Evolutionary conservation across 2,888 invertebrate species (phyloP).

Genomic region (Empis livida): DNA sequence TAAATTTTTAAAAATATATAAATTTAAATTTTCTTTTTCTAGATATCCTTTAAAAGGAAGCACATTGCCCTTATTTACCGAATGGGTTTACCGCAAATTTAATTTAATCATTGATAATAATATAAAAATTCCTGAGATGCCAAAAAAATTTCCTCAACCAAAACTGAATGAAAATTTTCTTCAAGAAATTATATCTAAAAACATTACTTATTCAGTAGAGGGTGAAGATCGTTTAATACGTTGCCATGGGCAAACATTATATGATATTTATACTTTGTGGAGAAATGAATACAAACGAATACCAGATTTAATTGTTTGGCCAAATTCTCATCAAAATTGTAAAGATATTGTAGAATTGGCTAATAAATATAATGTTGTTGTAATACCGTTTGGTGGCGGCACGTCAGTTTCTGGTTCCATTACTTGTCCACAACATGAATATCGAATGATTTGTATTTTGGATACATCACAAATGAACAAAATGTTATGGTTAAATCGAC

Average conservation of each 20-base stretch:
- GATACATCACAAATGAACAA: conserved; percentile 95
- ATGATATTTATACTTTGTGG: conserved; percentile 72
- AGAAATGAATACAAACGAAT: conserved; percentile 65
- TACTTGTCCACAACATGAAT: conserved; percentile 67
- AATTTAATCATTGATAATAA: conserved; percentile 44
- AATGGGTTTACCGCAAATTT: conserved; percentile 66
- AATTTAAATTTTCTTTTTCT: conserved; percentile 5
- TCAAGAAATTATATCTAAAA: conserved; percentile 40
- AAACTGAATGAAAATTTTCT: conserved; percentile 47
- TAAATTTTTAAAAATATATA: too few species aligned
- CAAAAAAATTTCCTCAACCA: conserved; percentile 52
- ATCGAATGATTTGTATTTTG: conserved; percentile 69
- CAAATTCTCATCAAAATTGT: conserved; percentile 74
- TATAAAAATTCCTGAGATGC: conserved; percentile 40
- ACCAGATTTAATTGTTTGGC: conserved; percentile 92
- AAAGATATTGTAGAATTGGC: conserved; percentile 67
- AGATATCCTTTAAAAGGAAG: conserved; percentile 64
- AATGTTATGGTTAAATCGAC: conserved; percentile 83
- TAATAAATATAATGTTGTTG: conserved; percentile 55
- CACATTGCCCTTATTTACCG: conserved; percentile 61
- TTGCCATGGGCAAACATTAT: conserved; percentile 85
- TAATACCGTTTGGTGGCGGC: conserved; percentile 92
- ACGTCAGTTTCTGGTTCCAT: conserved; percentile 85
- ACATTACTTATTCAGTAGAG: conserved; percentile 52
- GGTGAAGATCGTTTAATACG: conserved; percentile 76